A percentile compares a stretch with the other conserved stretches of the same genome.
Evolutionary conservation across 2,888 invertebrate species (phyloP).

Genomic region (Malacosoma neustria): DNA sequence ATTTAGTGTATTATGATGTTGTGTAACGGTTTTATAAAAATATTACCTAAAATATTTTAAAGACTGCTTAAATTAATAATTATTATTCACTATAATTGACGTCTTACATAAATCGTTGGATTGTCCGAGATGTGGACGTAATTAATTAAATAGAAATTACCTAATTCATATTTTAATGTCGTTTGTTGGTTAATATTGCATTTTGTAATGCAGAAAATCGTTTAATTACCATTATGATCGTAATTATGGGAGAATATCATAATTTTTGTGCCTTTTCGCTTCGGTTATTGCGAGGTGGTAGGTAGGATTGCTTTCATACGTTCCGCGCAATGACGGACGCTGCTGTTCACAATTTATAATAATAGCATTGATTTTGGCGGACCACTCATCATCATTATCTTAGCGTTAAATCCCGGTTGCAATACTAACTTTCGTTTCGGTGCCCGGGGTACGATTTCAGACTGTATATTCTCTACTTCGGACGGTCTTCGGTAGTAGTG

Average conservation of each 20-base stretch:
- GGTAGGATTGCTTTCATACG: too few relatives aligned
- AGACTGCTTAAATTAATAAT: constrained; percentile 73
- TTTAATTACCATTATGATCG: constrained; percentile 15
- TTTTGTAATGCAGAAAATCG: constrained; percentile 13
- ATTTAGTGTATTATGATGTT: constrained; percentile 54
- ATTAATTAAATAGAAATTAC: not conserved
- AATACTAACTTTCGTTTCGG: too few relatives aligned
- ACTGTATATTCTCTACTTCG: too few relatives aligned
- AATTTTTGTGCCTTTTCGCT: constrained; percentile 1
- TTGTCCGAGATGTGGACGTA: constrained; percentile 11
- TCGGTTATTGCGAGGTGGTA: not conserved
- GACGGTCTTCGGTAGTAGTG: too few relatives aligned
- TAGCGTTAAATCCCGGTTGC: too few relatives aligned
- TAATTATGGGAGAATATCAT: constrained; percentile 21
- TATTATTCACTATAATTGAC: constrained; percentile 25
- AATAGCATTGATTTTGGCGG: too few relatives aligned
- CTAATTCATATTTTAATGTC: not conserved
- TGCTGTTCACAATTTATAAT: too few relatives aligned
- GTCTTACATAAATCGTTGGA: constrained; percentile 46
- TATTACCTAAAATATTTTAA: constrained; percentile 62
- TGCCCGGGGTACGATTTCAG: too few relatives aligned
- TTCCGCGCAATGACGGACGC: too few relatives aligned
- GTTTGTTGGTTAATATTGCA: not conserved
- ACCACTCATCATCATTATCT: too few relatives aligned
- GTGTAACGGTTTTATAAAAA: constrained; percentile 51